Percentiles rank a stretch among this genome's conserved stretches.
phyloP scores from a whole-genome alignment of 2,797 vertebrate genomes.

The Columba guinea region DNA sequence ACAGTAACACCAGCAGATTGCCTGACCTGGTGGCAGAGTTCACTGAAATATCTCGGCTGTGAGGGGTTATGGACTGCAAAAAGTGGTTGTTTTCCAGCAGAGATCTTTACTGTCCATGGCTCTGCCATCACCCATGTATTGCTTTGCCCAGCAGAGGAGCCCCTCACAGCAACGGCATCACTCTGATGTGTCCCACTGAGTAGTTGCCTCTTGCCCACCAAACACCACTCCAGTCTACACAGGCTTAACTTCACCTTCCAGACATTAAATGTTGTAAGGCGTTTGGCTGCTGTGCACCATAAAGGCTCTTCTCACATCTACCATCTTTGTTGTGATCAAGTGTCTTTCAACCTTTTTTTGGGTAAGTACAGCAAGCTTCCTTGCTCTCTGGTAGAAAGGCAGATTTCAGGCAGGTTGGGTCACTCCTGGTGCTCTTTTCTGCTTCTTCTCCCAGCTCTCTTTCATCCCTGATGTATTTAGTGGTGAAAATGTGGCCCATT shows the following conservation, averaged over 20 bases:
- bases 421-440: neutral
- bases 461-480: constrained; percentile 52
- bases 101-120: neutral
- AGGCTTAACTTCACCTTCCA: neutral
- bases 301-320: neutral
- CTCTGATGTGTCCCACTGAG: neutral
- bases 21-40: neutral
- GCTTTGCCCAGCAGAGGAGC: neutral
- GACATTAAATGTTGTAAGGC: neutral
- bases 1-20: neutral
- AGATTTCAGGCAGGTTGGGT: neutral
- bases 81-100: neutral
- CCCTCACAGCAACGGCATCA: neutral
- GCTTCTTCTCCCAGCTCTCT: neutral
- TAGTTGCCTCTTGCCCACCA: neutral
- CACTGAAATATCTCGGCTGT: neutral
- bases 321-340: rapidly evolving
- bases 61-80: neutral
- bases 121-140: neutral
- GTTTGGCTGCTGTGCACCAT: neutral
- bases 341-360: neutral
- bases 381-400: neutral
- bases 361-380: rapidly evolving
- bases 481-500: constrained; percentile 22
- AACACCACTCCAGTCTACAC: neutral